These are phyloP conservation scores for Drosophila pachea DNA, from an alignment of 1,140 invertebrate species.

Conservation along the genomic window DNA sequence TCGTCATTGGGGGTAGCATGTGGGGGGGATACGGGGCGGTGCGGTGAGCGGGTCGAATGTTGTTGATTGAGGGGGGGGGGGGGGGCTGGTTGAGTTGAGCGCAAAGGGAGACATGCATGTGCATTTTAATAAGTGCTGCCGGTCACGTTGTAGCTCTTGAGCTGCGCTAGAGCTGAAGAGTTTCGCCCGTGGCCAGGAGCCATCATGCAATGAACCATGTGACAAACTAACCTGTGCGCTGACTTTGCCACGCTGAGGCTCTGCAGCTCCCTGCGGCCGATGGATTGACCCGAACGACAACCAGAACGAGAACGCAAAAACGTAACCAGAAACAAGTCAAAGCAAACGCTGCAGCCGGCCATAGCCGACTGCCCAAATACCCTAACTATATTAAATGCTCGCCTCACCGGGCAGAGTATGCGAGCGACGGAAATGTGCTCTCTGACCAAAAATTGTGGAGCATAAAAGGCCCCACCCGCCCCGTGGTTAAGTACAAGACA, in stretches of 20 bases:
- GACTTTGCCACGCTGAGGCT: slow-evolving; percentile 60
- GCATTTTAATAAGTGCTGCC: slow-evolving; percentile 34
- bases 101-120: slow-evolving; percentile 10
- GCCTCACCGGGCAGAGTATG: too few relatives aligned
- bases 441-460: too few relatives aligned
- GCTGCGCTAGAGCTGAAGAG: too few relatives aligned
- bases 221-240: slow-evolving; percentile 68
- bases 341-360: background rate
- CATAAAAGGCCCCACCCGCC: too few relatives aligned
- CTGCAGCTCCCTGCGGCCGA: slow-evolving; percentile 60
- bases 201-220: slow-evolving; percentile 56
- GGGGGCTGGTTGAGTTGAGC: too few relatives aligned
- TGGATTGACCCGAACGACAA: slow-evolving; percentile 14
- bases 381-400: background rate
- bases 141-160: slow-evolving; percentile 27
- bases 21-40: slow-evolving; percentile 2
- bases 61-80: background rate
- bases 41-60: too few relatives aligned
- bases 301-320: slow-evolving; percentile 16
- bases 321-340: background rate
- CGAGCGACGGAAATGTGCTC: too few relatives aligned
- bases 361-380: background rate
- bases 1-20: too few relatives aligned
- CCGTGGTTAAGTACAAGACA: slow-evolving; percentile 68
- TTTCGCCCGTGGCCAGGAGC: slow-evolving; percentile 1